phyloP scores from a whole-genome alignment of 2,797 vertebrate genomes.

The Rhincodon typus region DNA sequence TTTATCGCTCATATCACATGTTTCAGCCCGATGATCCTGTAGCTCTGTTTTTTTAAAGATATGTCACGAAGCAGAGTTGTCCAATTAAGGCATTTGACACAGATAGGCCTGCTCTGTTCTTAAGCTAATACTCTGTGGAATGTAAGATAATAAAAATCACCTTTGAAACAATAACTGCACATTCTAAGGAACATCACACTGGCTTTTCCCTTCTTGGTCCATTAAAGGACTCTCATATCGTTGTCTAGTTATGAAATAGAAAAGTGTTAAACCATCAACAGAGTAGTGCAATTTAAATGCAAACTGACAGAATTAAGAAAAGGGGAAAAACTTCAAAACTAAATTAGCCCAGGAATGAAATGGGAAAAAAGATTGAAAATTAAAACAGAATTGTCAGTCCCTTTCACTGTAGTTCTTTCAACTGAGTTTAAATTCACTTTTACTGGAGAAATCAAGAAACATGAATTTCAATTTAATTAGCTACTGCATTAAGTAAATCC shows the following conservation, averaged over 20 bases:
- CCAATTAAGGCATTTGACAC: constrained; percentile 32
- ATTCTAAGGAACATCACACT: background rate
- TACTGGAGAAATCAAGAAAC: constrained; percentile 14
- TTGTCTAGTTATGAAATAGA: background rate
- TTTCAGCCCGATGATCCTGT: background rate
- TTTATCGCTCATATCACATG: constrained; percentile 18
- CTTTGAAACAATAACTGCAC: background rate
- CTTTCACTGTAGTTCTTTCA: background rate
- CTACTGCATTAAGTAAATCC: background rate
- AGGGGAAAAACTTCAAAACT: background rate
- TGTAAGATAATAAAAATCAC: constrained; percentile 21
- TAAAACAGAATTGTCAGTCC: background rate
- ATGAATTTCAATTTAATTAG: background rate
- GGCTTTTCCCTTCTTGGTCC: background rate
- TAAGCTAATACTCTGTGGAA: background rate
- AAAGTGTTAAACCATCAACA: background rate
- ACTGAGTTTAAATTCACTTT: background rate
- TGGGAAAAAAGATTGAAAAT: background rate
- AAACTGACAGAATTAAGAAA: background rate
- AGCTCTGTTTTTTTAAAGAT: constrained; percentile 2
- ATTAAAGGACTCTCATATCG: background rate
- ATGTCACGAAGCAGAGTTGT: constrained; percentile 24
- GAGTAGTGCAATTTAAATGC: background rate
- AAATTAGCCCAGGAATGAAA: background rate
- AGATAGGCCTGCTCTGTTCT: background rate